Percentiles rank a stretch among this genome's conserved stretches.
These are phyloP conservation scores for Heterotilapia buettikoferi DNA, from an alignment of 2,113 vertebrate genomes.

Conservation along the genomic window DNA sequence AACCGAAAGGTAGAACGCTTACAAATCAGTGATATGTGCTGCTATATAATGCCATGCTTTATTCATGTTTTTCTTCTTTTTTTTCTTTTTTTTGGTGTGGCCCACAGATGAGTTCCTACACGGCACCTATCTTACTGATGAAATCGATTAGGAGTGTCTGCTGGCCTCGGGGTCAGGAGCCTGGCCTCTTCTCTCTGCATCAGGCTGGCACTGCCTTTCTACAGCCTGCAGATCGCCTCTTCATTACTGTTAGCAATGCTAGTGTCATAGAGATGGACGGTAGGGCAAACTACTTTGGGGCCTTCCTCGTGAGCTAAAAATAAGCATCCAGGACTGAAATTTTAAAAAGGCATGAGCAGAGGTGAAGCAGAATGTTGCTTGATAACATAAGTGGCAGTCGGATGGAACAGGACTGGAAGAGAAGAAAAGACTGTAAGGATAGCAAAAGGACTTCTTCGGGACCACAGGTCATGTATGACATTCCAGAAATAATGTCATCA, in stretches of 20 bases:
- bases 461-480: background rate
- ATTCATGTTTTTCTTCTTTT: background rate
- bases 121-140: conserved; percentile 85
- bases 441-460: background rate
- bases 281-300: conserved; percentile 87
- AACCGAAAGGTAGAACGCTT: background rate
- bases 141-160: conserved; percentile 87
- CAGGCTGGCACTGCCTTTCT: conserved; percentile 86
- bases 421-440: background rate
- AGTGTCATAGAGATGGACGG: conserved; percentile 83
- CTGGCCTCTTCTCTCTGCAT: conserved; percentile 87
- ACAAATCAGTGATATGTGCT: background rate
- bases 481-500: background rate
- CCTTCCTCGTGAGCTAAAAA: conserved; percentile 79
- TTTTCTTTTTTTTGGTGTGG: background rate
- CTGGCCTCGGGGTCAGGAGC: conserved; percentile 82
- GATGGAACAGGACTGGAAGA: background rate
- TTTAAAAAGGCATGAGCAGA: background rate
- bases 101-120: conserved; percentile 74
- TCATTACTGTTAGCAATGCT: conserved; percentile 83
- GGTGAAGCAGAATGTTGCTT: background rate
- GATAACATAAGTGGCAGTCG: background rate
- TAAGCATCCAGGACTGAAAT: background rate
- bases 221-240: conserved; percentile 80
- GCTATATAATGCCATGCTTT: background rate